Base-by-base conservation (phyloP, 2,113 vertebrate species). In the Girardinichthys multiradiatus region DNA sequence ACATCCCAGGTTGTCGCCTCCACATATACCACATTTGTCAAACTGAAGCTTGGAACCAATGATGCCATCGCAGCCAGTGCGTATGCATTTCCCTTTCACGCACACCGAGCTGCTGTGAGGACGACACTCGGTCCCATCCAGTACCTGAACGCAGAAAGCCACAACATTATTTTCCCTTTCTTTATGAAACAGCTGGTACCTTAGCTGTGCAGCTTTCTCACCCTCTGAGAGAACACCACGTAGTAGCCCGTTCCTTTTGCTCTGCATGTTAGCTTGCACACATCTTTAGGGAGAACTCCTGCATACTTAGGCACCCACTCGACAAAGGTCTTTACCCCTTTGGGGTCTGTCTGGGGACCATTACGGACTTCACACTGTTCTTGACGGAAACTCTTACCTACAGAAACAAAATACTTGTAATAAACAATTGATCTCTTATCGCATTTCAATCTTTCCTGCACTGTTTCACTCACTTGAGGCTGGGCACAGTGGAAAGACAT, bases 231-330 rank as follows among this genome's bases (percentile, higher is more conserved):
- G 88, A 99, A 99, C 1, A 99, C 98, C 29, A 99, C 97, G 0
- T 99, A 99, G 91, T 99, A 99, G 12, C 98, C 97, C 0, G 98
- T 99, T 77, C 97, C 98, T 87, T 97, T 98, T n/a, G 97, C 98
- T 83, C 97, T 92, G 89, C 98, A 99, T 72, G 96, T 99, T 37
- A 99, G 91, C 85, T 99, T 99, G 93, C 98, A 99, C 68, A 97
- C 94, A 0, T 99, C 98, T 74, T 95, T 96, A 0, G 96, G 95
- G 59, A 97, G 94, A 6, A 99, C 93, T 2, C 98, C 98, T 2
- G 98, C 97, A 0, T 97, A 99, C 80, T 99, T 99, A 1, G 98
- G 97, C 42, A 98, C 95, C 98, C 98, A 99, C 80, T 99, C 97
- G 58, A 99, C 97, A 57, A 96, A 97, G 0, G 98, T 98, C 93